These are phyloP conservation scores for Spialia ferax DNA, from an alignment of 2,888 invertebrate species.

Conservation along the genomic window DNA sequence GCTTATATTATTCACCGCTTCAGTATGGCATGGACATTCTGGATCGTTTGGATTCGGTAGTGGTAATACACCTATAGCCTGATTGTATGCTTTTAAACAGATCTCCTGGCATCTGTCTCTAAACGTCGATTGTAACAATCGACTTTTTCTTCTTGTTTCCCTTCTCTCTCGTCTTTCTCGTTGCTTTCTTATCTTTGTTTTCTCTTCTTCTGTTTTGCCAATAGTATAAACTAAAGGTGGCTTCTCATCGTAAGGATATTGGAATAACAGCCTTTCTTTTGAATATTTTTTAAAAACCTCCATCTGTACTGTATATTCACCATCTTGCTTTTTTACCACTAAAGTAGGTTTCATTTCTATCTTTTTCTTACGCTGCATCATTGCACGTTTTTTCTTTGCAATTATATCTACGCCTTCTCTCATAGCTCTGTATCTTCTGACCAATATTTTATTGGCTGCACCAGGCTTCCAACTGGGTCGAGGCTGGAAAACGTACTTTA, in stretches of 20 bases:
- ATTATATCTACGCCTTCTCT: slow-evolving; percentile 70
- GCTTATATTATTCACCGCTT: slow-evolving; percentile 49
- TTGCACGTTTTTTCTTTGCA: slow-evolving; percentile 75
- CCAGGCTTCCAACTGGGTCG: slow-evolving; percentile 80
- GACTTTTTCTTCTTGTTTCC: slow-evolving; percentile 73
- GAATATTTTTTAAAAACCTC: slow-evolving; percentile 81
- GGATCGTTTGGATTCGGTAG: slow-evolving; percentile 72
- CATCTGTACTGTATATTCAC: slow-evolving; percentile 78
- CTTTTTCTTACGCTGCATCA: slow-evolving; percentile 75
- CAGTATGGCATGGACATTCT: slow-evolving; percentile 71
- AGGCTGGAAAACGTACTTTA: slow-evolving; percentile 55
- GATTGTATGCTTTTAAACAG: slow-evolving; percentile 80
- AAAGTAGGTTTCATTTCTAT: slow-evolving; percentile 74
- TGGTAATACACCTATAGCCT: slow-evolving; percentile 76
- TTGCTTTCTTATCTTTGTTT: slow-evolving; percentile 65
- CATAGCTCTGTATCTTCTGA: slow-evolving; percentile 68
- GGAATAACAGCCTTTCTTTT: slow-evolving; percentile 70
- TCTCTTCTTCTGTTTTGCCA: slow-evolving; percentile 76
- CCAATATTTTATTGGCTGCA: slow-evolving; percentile 71
- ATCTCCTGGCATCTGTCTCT: slow-evolving; percentile 80
- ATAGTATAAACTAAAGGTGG: slow-evolving; percentile 72
- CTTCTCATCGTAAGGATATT: slow-evolving; percentile 80
- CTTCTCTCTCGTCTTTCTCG: slow-evolving; percentile 74
- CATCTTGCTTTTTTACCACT: slow-evolving; percentile 69
- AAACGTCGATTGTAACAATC: slow-evolving; percentile 75